Evolutionary conservation across 2,113 vertebrate species (phyloP), one percentile per base, ranked within the genome.

Genomic region (Fregetta grallaria): DNA sequence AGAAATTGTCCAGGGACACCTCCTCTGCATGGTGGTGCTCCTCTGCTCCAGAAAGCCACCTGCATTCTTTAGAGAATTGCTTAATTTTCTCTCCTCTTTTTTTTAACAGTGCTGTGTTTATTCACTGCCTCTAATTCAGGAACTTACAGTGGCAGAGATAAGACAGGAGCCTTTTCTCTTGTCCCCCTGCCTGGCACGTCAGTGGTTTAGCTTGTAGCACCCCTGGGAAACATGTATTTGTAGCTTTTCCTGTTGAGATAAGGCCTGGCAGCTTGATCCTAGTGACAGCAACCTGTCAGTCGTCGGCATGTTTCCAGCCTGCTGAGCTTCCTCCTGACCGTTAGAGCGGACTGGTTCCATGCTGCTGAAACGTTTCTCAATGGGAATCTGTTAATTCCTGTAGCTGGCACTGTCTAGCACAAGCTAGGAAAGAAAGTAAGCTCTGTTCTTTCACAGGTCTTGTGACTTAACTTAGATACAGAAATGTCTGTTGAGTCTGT

Each of bases 331-430:
- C 77, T 82, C 45, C 61, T 72, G 42, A 10, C 45, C 13, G 30
- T 73, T 50, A 91, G 80, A 62, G 74, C 77, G 85, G 91, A 1
- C 91, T 95, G 81, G 49, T 76, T 95, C 92, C 5, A 7, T 92
- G 81, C 86, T 93, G 92, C 86, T 88, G 71, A 32, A 91, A 44
- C 50, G 26, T 56, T 68, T 50, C 84, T 94, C 89, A 94, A 8
- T 87, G 80, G 86, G 77, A 61, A 90, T 86, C 95, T 97, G 58
- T 88, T 79, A 19, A 62, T 85, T 88, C 44, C 91, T 87, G 71
- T 27, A 92, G 94, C 95, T 95, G 92, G 80, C 74, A 88, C 82
- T 63, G 77, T 79, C 84, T 95, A 67, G 84, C 89, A 95, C 87
- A 53, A 40, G 74, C 40, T 47, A 34, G 77, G 74, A 49, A 52